A percentile compares a stretch with the other conserved stretches of the same genome.
These are phyloP conservation scores for Cancer borealis DNA, from an alignment of 2,888 invertebrate species.

Conservation along the genomic window DNA sequence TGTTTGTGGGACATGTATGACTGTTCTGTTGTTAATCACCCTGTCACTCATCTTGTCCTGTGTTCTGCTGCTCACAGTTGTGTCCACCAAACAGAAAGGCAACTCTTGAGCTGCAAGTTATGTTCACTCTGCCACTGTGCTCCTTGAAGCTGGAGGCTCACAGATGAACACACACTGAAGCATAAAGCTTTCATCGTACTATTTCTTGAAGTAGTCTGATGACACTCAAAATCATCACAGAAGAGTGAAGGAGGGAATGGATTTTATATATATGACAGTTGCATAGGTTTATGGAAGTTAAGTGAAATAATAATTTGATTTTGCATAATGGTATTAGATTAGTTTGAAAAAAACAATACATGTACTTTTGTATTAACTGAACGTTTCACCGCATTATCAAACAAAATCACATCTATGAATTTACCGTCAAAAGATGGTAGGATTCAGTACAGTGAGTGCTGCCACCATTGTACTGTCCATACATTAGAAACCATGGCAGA, in stretches of 20 bases:
- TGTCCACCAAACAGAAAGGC: background rate
- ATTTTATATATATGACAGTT: background rate
- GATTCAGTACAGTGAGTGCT: background rate
- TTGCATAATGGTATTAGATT: background rate
- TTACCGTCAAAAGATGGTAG: background rate
- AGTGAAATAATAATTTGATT: background rate
- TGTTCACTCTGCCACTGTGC: background rate
- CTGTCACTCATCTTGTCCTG: conserved; percentile 11
- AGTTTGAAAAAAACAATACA: background rate
- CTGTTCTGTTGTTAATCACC: background rate
- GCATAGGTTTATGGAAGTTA: background rate
- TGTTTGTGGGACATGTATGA: background rate
- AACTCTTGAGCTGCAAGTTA: background rate
- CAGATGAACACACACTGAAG: background rate
- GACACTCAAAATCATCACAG: background rate
- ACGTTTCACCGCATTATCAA: conserved; percentile 10
- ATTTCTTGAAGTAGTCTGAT: background rate
- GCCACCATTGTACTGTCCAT: background rate
- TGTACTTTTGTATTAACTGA: background rate
- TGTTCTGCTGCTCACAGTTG: conserved; percentile 21
- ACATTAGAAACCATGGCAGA: background rate
- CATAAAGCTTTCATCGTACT: background rate
- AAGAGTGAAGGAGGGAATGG: background rate
- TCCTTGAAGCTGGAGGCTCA: background rate
- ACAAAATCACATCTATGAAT: background rate